Conservation (phyloP, 2,113 vertebrate species). For the Thalassoma bifasciatum region DNA sequence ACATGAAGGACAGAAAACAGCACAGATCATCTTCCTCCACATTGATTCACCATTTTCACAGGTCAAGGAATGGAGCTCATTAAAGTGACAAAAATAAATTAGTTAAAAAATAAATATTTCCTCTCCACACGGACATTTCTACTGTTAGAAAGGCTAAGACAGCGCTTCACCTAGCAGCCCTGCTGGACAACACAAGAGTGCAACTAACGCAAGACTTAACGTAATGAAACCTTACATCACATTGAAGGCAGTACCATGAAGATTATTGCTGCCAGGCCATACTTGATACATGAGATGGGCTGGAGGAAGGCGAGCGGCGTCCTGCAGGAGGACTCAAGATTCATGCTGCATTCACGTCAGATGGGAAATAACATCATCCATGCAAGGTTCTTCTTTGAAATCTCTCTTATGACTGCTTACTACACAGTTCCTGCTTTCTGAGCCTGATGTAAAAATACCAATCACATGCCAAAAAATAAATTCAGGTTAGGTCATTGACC, state of each 20-base stretch:
- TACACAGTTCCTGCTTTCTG: background rate
- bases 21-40: slow-evolving; percentile 10
- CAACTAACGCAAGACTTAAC: slow-evolving; percentile 31
- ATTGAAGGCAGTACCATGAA: slow-evolving; percentile 36
- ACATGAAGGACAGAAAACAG: slow-evolving; percentile 17
- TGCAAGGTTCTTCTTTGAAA: background rate
- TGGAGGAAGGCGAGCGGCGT: slow-evolving; percentile 15
- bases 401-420: background rate
- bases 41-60: background rate
- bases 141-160: slow-evolving; percentile 33
- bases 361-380: background rate
- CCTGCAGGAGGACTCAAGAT: slow-evolving; percentile 6
- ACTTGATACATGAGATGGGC: slow-evolving; percentile 9
- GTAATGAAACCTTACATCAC: slow-evolving; percentile 14
- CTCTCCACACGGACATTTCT: slow-evolving; percentile 48
- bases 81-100: slow-evolving; percentile 82
- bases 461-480: background rate
- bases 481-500: no score
- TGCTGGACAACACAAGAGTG: slow-evolving; percentile 37
- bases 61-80: slow-evolving; percentile 57
- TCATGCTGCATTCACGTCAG: slow-evolving; percentile 28
- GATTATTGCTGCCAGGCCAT: slow-evolving; percentile 62
- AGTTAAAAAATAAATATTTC: slow-evolving; percentile 75
- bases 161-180: slow-evolving; percentile 9
- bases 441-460: background rate